Evolutionary conservation across 2,888 invertebrate genomes (phyloP), one percentile per base, ranked within the genome.

Genomic region (Phymatocera aterrima): DNA sequence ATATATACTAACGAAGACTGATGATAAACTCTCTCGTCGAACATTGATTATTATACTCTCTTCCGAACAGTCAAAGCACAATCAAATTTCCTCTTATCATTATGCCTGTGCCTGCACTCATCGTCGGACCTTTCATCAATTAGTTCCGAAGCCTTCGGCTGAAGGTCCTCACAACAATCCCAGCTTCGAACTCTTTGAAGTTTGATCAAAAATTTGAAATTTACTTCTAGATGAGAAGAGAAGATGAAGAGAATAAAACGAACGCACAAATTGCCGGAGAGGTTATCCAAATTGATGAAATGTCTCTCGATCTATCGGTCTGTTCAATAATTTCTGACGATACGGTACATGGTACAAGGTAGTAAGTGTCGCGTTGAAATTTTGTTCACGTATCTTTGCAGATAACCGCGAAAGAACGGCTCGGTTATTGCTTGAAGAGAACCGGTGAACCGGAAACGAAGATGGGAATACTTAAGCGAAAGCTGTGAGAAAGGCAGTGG

Each of bases 361-460:
- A 18, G 37, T 34, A 8, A 37, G 15, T 57, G 28, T 37, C 24
- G 46, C 6, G 15, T 43, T 43, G 15, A 68, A 40, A 46, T 68
- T 43, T 46, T 15, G 68, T 68, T 24, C 43, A 68, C 68, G 65
- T 43, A 37, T 68, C 64, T 64, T 68, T 68, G 24, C 8, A 64
- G 40, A n/a, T 51, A 68, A 43, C 43, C 21, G 40, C 18, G 43
- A 68, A 43, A 8, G 43, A 31, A 24, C 21, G 43, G 43, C 68
- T 46, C 28, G 68, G 68, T 68, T 72, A 72, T 72, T 72, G 48
- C 70, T 51, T 28, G 10, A 48, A 72, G 48, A 72, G 70, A 51
- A 72, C 51, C 70, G 31, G 28, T n/a, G 51, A 72, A 72, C 48
- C 48, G 51, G 48, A 48, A 51, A 48, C 34, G 34, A 43, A 43